These are phyloP conservation scores for Drosophila emarginata DNA, from an alignment of 2,888 invertebrate genomes.

Conservation along the genomic window DNA sequence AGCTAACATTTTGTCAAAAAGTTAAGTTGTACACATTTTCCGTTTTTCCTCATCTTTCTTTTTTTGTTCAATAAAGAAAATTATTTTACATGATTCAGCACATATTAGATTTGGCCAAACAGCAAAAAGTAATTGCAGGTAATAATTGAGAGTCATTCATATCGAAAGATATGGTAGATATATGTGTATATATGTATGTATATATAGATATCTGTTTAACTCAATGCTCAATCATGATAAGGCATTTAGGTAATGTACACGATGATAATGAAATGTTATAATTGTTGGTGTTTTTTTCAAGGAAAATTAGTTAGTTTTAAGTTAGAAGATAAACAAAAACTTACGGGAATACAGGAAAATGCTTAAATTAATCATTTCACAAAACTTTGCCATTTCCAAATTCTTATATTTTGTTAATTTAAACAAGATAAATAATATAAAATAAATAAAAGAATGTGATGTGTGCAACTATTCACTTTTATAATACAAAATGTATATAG, in stretches of 20 bases:
- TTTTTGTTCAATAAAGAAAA: slow-evolving; percentile 61
- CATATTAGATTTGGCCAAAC: slow-evolving; percentile 40
- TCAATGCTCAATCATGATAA: slow-evolving; percentile 12
- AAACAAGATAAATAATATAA: too few relatives aligned
- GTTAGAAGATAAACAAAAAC: neutral
- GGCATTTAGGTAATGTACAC: slow-evolving; percentile 10
- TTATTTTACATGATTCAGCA: slow-evolving; percentile 72
- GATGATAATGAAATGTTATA: slow-evolving; percentile 6
- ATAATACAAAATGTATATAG: too few relatives aligned
- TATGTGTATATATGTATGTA: neutral
- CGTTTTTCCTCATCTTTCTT: slow-evolving; percentile 24
- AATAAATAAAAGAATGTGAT: too few relatives aligned
- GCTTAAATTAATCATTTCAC: neutral
- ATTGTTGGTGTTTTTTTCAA: neutral
- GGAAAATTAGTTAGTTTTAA: neutral
- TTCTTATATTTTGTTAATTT: too few relatives aligned
- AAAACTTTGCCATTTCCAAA: too few relatives aligned
- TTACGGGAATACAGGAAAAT: neutral
- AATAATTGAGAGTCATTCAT: slow-evolving; percentile 41
- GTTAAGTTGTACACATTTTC: slow-evolving; percentile 51
- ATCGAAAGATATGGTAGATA: slow-evolving; percentile 7
- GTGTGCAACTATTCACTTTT: too few relatives aligned
- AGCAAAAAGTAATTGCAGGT: slow-evolving; percentile 61
- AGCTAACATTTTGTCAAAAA: slow-evolving; percentile 65
- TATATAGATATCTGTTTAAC: slow-evolving; percentile 2